phyloP scores from a whole-genome alignment of 2,113 vertebrate genomes.

The Salvelinus fontinalis region DNA sequence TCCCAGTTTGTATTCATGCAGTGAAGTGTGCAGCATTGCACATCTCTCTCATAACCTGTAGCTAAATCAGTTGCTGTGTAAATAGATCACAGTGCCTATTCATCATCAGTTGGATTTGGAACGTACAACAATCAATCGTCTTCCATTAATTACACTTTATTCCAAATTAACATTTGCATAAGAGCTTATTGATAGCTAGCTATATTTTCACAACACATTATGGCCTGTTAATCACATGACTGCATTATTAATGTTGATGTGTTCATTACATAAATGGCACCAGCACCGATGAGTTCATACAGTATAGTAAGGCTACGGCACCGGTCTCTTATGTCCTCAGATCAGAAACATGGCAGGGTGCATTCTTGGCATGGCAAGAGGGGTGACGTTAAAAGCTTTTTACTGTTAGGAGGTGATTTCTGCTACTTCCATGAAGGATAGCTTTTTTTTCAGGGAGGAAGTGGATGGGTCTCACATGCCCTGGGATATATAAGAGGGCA shows the following conservation, averaged over 20 bases:
- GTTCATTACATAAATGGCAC: conserved; percentile 18
- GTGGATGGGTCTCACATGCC: conserved; percentile 40
- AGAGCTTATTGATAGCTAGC: conserved; percentile 33
- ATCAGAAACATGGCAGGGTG: conserved; percentile 15
- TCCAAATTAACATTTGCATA: conserved; percentile 50
- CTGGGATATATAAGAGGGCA: conserved; percentile 3
- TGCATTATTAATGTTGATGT: conserved; percentile 42
- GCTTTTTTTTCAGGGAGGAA: conserved; percentile 30
- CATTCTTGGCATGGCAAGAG: conserved; percentile 22
- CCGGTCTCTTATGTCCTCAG: conserved; percentile 2
- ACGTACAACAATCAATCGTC: conserved; percentile 47
- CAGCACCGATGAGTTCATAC: background rate
- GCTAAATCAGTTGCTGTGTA: conserved; percentile 19
- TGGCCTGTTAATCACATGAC: conserved; percentile 35
- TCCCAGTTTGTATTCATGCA: conserved; percentile 29
- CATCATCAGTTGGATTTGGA: conserved; percentile 41
- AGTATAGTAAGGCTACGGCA: background rate
- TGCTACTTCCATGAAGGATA: conserved; percentile 36
- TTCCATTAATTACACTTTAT: conserved; percentile 56
- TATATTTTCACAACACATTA: conserved; percentile 45
- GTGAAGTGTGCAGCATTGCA: background rate
- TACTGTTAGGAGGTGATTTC: conserved; percentile 47
- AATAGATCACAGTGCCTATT: conserved; percentile 53
- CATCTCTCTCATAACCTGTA: conserved; percentile 21
- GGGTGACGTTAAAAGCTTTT: conserved; percentile 50